phyloP scores from a whole-genome alignment of 1,140 invertebrate genomes.

The Antheraea mylitta region DNA sequence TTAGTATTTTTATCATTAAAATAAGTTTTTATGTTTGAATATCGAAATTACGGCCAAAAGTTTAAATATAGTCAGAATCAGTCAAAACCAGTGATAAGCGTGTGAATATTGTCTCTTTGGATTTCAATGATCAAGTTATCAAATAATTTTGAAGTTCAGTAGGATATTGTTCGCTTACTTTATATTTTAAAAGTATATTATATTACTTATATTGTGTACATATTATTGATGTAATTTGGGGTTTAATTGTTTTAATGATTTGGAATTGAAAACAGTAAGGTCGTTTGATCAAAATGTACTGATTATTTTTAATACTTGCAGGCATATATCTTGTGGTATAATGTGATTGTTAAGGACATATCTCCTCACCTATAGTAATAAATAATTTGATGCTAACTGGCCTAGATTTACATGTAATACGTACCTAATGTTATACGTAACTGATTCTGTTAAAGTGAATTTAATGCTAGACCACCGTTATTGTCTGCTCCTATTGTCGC shows the following conservation, averaged over 20 bases:
- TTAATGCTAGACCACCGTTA: background rate
- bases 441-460: background rate
- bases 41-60: constrained; percentile 71
- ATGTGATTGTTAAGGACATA: constrained; percentile 54
- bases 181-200: constrained; percentile 40
- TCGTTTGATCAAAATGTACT: constrained; percentile 73
- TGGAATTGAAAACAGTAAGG: constrained; percentile 45
- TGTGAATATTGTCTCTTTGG: constrained; percentile 25
- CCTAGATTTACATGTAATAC: constrained; percentile 5
- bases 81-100: constrained; percentile 53
- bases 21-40: constrained; percentile 35
- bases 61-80: constrained; percentile 66
- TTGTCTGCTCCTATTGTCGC: too few species aligned
- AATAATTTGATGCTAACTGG: constrained; percentile 16
- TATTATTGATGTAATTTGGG: constrained; percentile 39
- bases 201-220: constrained; percentile 54
- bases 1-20: constrained; percentile 18
- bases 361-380: constrained; percentile 61
- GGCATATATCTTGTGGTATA: constrained; percentile 59
- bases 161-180: constrained; percentile 33
- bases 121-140: constrained; percentile 7
- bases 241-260: constrained; percentile 48
- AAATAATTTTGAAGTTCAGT: constrained; percentile 19
- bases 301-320: constrained; percentile 71
- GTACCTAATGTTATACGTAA: background rate